phyloP scores from a whole-genome alignment of 1,140 invertebrate genomes.

The Drosophila lowei region DNA sequence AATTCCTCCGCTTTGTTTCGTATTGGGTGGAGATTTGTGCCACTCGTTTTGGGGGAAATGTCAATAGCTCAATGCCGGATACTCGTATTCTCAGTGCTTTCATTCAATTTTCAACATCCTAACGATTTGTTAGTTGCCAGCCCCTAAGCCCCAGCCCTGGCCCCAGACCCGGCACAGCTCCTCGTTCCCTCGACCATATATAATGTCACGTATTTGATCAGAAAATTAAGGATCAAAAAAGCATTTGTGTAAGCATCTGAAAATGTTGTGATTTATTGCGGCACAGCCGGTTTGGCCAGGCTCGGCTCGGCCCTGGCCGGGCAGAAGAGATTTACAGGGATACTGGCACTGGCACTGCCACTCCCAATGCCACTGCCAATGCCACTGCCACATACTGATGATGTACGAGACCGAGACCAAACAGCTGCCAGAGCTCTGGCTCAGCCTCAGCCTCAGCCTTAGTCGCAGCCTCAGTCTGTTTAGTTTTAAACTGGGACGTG shows the following conservation, averaged over 20 bases:
- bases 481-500: constrained; percentile 76
- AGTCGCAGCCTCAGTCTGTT: constrained; percentile 45
- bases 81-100: constrained; percentile 39
- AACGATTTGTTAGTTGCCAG: constrained; percentile 69
- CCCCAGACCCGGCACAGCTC: background rate
- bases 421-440: constrained; percentile 42
- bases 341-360: constrained; percentile 15
- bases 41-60: constrained; percentile 29
- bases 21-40: constrained; percentile 12
- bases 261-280: constrained; percentile 80
- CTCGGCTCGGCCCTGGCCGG: constrained; percentile 50
- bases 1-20: constrained; percentile 60
- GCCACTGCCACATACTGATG: constrained; percentile 22
- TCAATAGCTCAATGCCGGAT: constrained; percentile 38
- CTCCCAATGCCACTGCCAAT: background rate
- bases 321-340: constrained; percentile 39
- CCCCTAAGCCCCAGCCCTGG: constrained; percentile 7
- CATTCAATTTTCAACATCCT: constrained; percentile 73
- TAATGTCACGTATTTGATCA: constrained; percentile 80
- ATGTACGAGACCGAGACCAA: constrained; percentile 52
- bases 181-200: constrained; percentile 30
- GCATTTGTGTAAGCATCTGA: constrained; percentile 80
- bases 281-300: constrained; percentile 22
- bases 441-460: constrained; percentile 7
- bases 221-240: constrained; percentile 80